These are phyloP conservation scores for Rhizoglyphus robini DNA, from an alignment of 1,140 invertebrate species.

Conservation along the genomic window DNA sequence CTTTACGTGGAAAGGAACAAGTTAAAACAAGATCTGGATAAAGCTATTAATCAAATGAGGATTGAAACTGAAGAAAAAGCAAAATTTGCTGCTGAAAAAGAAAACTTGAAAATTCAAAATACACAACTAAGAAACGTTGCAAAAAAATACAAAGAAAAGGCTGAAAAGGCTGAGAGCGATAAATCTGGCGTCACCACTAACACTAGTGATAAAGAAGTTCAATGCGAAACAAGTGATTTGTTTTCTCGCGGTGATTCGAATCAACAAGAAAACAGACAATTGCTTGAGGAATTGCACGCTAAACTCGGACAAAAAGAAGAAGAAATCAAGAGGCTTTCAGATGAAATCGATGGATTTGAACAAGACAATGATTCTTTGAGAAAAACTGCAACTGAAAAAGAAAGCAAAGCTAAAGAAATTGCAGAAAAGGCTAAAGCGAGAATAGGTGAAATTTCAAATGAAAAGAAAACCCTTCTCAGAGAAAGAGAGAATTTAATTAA, in stretches of 20 bases:
- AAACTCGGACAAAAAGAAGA: background rate
- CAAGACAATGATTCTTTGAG: background rate
- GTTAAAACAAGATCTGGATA: background rate
- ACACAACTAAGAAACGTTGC: background rate
- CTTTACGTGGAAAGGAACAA: background rate
- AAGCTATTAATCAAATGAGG: background rate
- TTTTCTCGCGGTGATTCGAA: too few relatives aligned
- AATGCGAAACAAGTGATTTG: background rate
- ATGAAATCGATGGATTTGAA: background rate
- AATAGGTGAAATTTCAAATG: background rate
- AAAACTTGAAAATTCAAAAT: background rate
- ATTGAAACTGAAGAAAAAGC: background rate
- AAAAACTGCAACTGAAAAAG: background rate
- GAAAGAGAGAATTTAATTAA: background rate
- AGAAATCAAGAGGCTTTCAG: background rate
- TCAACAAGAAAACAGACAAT: background rate
- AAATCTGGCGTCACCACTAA: background rate
- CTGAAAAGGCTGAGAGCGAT: background rate
- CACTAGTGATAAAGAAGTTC: background rate
- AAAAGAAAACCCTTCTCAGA: background rate
- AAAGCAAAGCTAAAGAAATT: conserved; percentile 6
- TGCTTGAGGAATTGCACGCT: background rate
- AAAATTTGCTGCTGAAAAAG: background rate
- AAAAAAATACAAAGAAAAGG: background rate
- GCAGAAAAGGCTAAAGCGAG: conserved; percentile 6